Evolutionary conservation across 2,888 invertebrate genomes (phyloP).

Genomic region (Scaptomyza caliginosa): DNA sequence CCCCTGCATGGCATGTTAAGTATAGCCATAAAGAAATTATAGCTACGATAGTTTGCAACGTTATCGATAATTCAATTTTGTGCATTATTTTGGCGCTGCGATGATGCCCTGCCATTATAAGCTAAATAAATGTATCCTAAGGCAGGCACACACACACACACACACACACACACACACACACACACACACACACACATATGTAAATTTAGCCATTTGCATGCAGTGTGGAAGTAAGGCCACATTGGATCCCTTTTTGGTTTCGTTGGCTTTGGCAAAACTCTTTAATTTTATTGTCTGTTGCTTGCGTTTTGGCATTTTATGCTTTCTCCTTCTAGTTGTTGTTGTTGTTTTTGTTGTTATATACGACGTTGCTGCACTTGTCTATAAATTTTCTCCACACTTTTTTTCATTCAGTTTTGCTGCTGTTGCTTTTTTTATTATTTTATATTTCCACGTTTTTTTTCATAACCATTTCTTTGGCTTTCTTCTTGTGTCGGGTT

Average conservation of each 20-base stretch:
- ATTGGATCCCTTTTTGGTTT: constrained; percentile 46
- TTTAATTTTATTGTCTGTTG: constrained; percentile 76
- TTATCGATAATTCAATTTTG: constrained; percentile 80
- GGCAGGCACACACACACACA: constrained; percentile 44
- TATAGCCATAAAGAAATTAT: constrained; percentile 77
- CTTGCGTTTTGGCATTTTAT: constrained; percentile 49
- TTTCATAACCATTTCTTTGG: constrained; percentile 27
- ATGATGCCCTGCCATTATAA: constrained; percentile 72
- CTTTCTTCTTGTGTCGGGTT: constrained; percentile 26
- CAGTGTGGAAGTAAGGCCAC: constrained; percentile 22
- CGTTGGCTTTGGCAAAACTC: constrained; percentile 49
- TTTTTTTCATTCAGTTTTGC: too few species aligned
- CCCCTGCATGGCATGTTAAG: constrained; percentile 23
- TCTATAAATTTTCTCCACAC: constrained; percentile 68
- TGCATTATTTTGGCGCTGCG: constrained; percentile 76
- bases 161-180: constrained; percentile 17
- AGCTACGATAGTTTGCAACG: constrained; percentile 65
- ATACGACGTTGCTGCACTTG: constrained; percentile 57
- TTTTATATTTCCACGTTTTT: constrained; percentile 31
- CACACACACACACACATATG: constrained; percentile 19
- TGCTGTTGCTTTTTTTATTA: too few species aligned
- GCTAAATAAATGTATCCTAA: constrained; percentile 75
- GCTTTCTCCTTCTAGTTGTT: constrained; percentile 18
- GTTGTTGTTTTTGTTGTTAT: constrained; percentile 25
- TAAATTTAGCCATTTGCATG: constrained; percentile 44